These are phyloP conservation scores for Apis laboriosa DNA, from an alignment of 1,140 invertebrate species.

Conservation along the genomic window DNA sequence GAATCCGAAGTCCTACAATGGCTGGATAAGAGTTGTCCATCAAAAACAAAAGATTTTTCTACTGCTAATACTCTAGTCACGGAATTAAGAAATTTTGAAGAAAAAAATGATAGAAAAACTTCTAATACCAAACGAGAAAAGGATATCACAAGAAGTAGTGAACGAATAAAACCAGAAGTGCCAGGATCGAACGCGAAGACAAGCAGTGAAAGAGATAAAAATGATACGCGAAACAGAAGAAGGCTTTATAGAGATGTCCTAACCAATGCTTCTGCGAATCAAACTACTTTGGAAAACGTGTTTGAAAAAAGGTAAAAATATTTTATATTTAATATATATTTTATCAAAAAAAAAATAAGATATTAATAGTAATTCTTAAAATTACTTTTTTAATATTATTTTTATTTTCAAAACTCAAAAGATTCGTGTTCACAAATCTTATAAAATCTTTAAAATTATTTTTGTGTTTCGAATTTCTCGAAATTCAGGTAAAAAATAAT, in stretches of 20 bases:
- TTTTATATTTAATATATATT: not conserved
- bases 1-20: conserved; percentile 68
- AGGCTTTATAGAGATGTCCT: conserved; percentile 71
- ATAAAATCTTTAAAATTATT: too few species aligned
- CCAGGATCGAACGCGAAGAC: not conserved
- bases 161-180: conserved; percentile 8
- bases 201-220: conserved; percentile 8
- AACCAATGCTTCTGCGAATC: conserved; percentile 53
- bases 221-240: conserved; percentile 45
- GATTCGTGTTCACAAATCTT: too few species aligned
- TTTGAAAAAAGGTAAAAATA: conserved; percentile 59
- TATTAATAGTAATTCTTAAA: not conserved
- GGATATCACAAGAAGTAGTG: not conserved
- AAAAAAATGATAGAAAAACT: not conserved
- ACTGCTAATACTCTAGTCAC: conserved; percentile 57
- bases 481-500: too few species aligned
- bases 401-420: too few species aligned
- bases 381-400: too few species aligned
- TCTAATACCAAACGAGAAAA: not conserved
- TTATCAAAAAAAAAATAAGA: not conserved
- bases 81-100: conserved; percentile 58
- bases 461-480: too few species aligned
- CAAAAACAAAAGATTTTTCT: conserved; percentile 54
- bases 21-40: conserved; percentile 70
- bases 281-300: conserved; percentile 43